Evolutionary conservation across 1,140 invertebrate genomes (phyloP).

Genomic region (Ceratina calcarata): DNA sequence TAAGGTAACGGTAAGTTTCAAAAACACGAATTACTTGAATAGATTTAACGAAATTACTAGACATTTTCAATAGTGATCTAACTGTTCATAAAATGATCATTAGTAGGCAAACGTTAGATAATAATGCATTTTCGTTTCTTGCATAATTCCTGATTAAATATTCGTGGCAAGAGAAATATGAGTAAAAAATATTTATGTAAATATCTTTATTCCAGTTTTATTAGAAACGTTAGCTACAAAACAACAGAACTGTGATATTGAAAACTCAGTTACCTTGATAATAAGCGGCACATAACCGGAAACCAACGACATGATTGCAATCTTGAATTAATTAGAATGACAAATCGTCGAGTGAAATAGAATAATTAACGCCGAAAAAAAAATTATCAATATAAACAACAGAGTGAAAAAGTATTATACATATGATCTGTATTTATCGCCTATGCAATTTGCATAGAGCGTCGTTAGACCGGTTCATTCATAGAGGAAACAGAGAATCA

Average conservation of each 20-base stretch:
- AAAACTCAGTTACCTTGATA: constrained; percentile 9
- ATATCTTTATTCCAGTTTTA: too few relatives aligned
- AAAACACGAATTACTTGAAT: too few relatives aligned
- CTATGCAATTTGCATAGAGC: not conserved
- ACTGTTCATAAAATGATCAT: too few relatives aligned
- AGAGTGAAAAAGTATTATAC: not conserved
- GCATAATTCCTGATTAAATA: too few relatives aligned
- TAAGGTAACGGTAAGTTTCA: too few relatives aligned
- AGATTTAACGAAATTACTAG: too few relatives aligned
- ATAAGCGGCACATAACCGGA: not conserved
- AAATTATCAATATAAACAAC: constrained; percentile 1
- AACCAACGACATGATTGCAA: not conserved
- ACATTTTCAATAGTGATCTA: too few relatives aligned
- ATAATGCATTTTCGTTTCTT: too few relatives aligned
- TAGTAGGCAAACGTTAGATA: too few relatives aligned
- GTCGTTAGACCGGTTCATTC: constrained; percentile 22
- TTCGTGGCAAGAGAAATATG: too few relatives aligned
- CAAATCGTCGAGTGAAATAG: not conserved
- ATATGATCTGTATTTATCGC: not conserved
- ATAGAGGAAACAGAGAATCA: not conserved
- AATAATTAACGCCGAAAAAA: constrained; percentile 5
- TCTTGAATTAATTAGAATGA: constrained; percentile 17
- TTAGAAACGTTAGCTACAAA: not conserved
- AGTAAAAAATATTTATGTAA: too few relatives aligned
- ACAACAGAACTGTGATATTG: not conserved